Percentiles rank a stretch among this genome's conserved stretches.
phyloP scores from a whole-genome alignment of 2,888 invertebrate genomes.

The Brenthis hecate region DNA sequence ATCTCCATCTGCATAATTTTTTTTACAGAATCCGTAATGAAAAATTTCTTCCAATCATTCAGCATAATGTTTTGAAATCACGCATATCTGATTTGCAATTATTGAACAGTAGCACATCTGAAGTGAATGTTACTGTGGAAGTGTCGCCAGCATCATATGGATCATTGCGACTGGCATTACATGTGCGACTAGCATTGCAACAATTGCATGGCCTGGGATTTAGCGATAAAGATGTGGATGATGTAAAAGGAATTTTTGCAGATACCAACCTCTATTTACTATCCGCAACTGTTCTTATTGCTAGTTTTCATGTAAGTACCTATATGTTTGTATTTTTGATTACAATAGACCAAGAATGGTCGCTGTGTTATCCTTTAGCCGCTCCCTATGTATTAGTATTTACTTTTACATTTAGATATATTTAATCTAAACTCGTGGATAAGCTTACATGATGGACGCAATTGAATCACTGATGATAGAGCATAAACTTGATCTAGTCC shows the following conservation, averaged over 20 bases:
- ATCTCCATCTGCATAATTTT: neutral
- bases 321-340: neutral
- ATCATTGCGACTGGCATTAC: conserved; percentile 88
- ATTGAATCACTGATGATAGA: too few relatives aligned
- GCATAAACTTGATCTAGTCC: too few relatives aligned
- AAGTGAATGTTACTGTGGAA: conserved; percentile 85
- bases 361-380: neutral
- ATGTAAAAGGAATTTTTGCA: conserved; percentile 97
- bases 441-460: too few relatives aligned
- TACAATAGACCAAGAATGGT: neutral
- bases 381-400: too few relatives aligned
- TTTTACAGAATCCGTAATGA: conserved; percentile 81
- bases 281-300: conserved; percentile 93
- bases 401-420: too few relatives aligned
- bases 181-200: conserved; percentile 88
- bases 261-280: conserved; percentile 97
- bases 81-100: conserved; percentile 88
- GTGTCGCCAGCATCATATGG: conserved; percentile 91
- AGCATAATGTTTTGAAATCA: conserved; percentile 91
- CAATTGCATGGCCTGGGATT: conserved; percentile 91
- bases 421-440: too few relatives aligned
- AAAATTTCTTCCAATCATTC: conserved; percentile 91
- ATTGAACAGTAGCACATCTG: conserved; percentile 82
- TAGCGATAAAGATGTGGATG: conserved; percentile 96
- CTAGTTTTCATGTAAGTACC: conserved; percentile 94